Base-by-base conservation (phyloP, 2,797 vertebrate species). In the Lindbergichthys nudifrons region DNA sequence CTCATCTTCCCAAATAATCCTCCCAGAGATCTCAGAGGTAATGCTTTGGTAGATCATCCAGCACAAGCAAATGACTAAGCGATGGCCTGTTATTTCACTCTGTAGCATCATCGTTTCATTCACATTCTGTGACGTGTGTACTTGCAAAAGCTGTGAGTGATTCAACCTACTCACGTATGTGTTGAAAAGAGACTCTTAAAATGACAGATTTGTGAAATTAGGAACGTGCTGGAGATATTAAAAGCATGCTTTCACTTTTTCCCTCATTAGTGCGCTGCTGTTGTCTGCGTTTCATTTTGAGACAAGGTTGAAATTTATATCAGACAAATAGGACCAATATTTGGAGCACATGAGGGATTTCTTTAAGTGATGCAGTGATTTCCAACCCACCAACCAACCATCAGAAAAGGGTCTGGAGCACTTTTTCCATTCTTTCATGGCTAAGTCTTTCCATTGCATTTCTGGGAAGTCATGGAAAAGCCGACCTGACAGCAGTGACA, bases 361-460 rank as follows among this genome's bases (percentile, higher is more conserved):
- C 81, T 89, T 72, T 67, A 75, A 74, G 81, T 12, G 13, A 77
- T 60, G 62, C 74, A 4, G 57, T 77, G 79, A 89, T 72, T 89
- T 89, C 77, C 75, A 90, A 79, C 79, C 84, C 75, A 79, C 77
- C 81, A 67, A 75, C 80, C 77, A 78, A 80, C 75, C 80, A 72
- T 79, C 79, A 80, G 72, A 79, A 77, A 82, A 71, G 67, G 82
- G 65, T 84, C 87, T 75, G 70, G 63, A 81, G 62, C 61, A 21
- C 43, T 89, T 84, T 92, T 93, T 92, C 93, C 91, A 91, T 92
- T 88, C 58, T 51, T 88, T 92, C 87, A 89, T 63, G 67, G 81
- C 85, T 82, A 78, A 88, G 80, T 88, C 81, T 92, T 94, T 94
- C 93, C 92, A 92, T 86, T 85, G 86, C 82, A 86, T 83, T 92